phyloP scores from a whole-genome alignment of 2,888 invertebrate genomes.

The Hedychridium roseum region DNA sequence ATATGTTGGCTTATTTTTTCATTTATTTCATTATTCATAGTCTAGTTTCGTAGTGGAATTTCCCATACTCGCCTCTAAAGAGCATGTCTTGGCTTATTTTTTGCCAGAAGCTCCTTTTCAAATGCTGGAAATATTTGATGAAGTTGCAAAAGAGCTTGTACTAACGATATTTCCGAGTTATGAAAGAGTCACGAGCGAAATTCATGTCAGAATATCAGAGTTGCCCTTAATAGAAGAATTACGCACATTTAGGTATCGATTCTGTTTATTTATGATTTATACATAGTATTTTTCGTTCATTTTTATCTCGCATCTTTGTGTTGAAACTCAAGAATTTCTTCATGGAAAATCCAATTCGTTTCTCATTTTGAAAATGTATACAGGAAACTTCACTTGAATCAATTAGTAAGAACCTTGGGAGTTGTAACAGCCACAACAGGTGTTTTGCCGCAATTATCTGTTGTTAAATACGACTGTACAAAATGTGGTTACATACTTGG shows the following conservation, averaged over 20 bases:
- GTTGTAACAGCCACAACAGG: slow-evolving; percentile 97
- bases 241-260: slow-evolving; percentile 78
- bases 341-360: no score
- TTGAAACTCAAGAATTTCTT: neutral
- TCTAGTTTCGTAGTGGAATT: slow-evolving; percentile 94
- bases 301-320: no score
- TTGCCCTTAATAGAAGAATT: slow-evolving; percentile 96
- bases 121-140: slow-evolving; percentile 96
- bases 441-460: slow-evolving; percentile 92
- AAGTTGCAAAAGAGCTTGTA: slow-evolving; percentile 93
- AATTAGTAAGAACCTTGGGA: slow-evolving; percentile 90
- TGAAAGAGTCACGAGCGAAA: slow-evolving; percentile 90
- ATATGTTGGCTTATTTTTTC: slow-evolving; percentile 25
- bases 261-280: neutral
- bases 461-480: slow-evolving; percentile 97
- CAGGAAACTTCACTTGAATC: slow-evolving; percentile 88
- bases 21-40: no score
- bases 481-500: slow-evolving; percentile 95
- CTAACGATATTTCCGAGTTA: slow-evolving; percentile 95
- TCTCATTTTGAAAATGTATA: slow-evolving; percentile 10
- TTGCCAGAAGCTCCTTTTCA: slow-evolving; percentile 96
- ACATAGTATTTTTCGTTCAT: neutral
- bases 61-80: slow-evolving; percentile 86
- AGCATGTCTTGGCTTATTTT: slow-evolving; percentile 95
- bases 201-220: slow-evolving; percentile 94